Percentiles rank a stretch among this genome's conserved stretches.
These are phyloP conservation scores for Sebastes miniatus DNA, from an alignment of 2,797 vertebrate genomes.

Conservation along the genomic window DNA sequence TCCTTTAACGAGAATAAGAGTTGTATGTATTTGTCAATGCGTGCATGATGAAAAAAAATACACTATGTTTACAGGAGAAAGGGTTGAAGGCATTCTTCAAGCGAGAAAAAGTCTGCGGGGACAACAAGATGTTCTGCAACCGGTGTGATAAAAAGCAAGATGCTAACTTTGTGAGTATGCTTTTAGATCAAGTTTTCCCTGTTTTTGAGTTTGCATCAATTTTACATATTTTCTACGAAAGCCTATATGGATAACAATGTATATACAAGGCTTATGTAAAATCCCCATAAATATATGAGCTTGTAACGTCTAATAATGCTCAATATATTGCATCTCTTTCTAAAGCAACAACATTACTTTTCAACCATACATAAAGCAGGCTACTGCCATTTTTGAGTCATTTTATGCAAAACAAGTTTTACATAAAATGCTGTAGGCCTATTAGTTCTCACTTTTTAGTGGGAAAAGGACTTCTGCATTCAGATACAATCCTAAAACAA, in stretches of 20 bases:
- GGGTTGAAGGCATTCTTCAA: constrained; percentile 65
- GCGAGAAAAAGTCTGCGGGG: constrained; percentile 38
- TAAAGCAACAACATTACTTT: too few relatives aligned
- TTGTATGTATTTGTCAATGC: background rate
- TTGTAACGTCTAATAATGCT: background rate
- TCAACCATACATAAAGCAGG: too few relatives aligned
- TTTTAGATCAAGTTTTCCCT: background rate
- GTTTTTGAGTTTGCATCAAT: background rate
- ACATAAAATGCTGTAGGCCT: too few relatives aligned
- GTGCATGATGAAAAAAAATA: background rate
- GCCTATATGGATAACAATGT: background rate
- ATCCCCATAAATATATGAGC: background rate
- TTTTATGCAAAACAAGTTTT: too few relatives aligned
- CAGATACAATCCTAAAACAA: too few relatives aligned
- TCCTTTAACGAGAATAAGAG: background rate
- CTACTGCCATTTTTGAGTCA: too few relatives aligned
- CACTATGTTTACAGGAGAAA: constrained; percentile 30
- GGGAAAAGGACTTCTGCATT: too few relatives aligned
- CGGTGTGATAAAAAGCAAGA: constrained; percentile 62
- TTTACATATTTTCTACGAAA: background rate
- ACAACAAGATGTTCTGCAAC: constrained; percentile 75
- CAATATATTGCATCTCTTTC: too few relatives aligned
- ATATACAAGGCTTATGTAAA: background rate
- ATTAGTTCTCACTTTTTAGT: too few relatives aligned
- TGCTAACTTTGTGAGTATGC: constrained; percentile 67